Evolutionary conservation across 2,888 invertebrate genomes (phyloP).

Genomic region (Podabrus alpinus): DNA sequence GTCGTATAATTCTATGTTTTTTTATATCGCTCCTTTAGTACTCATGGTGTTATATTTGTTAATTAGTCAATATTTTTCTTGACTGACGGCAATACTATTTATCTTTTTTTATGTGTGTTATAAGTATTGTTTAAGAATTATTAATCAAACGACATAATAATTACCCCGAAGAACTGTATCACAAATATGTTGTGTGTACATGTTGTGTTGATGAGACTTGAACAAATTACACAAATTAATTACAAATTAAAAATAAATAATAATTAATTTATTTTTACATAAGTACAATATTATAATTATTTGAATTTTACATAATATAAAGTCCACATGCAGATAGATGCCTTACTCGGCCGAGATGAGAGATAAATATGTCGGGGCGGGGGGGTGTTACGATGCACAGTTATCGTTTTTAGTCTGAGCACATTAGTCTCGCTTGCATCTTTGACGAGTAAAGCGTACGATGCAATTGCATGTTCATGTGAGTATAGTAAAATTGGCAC

Average conservation of each 20-base stretch:
- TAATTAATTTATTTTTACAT: neutral
- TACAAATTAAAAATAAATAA: neutral
- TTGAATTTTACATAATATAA: neutral
- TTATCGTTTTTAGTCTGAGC: neutral
- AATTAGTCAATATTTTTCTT: conserved; percentile 64
- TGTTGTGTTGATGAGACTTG: neutral
- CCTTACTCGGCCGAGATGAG: neutral
- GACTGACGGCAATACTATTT: conserved; percentile 62
- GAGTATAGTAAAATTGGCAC: neutral
- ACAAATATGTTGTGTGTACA: neutral
- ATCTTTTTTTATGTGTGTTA: conserved; percentile 53
- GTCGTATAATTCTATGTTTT: conserved; percentile 63
- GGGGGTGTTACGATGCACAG: neutral
- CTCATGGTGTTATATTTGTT: conserved; percentile 65
- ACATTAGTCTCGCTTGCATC: neutral
- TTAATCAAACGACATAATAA: conserved; percentile 45
- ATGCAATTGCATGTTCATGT: neutral
- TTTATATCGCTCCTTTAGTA: conserved; percentile 63
- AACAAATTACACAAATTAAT: neutral
- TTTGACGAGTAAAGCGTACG: neutral
- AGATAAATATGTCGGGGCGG: neutral
- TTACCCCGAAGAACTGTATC: neutral
- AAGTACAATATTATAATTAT: neutral
- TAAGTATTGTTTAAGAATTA: conserved; percentile 52
- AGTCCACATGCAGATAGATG: neutral